These are phyloP conservation scores for Ischnura elegans DNA, from an alignment of 2,888 invertebrate genomes.

Conservation along the genomic window DNA sequence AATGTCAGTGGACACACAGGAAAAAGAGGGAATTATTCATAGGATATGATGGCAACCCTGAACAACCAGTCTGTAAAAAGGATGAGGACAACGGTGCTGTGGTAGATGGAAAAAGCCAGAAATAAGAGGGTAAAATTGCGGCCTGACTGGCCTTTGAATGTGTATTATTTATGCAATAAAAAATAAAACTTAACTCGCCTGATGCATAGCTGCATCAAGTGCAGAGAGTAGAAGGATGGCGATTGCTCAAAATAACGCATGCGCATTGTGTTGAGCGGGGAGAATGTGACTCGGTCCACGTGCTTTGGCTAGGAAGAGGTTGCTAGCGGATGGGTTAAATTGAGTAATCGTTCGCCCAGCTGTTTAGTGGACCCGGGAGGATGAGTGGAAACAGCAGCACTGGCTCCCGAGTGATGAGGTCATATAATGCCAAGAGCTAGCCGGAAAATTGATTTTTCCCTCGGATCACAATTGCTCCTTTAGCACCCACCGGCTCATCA, in stretches of 20 bases:
- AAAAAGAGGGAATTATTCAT: too few species aligned
- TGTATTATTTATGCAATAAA: too few species aligned
- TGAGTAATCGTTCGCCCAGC: not conserved
- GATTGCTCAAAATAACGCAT: not conserved
- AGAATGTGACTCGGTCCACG: not conserved
- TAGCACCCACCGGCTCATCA: not conserved
- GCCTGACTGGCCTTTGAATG: too few species aligned
- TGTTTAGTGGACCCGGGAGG: not conserved
- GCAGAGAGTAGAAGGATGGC: not conserved
- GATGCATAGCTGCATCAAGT: too few species aligned
- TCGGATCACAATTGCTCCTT: not conserved
- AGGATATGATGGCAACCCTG: too few species aligned
- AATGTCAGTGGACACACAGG: too few species aligned
- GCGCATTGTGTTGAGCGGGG: not conserved
- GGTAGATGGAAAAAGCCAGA: too few species aligned
- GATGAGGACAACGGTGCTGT: too few species aligned
- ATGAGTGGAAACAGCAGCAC: not conserved
- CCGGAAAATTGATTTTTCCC: not conserved
- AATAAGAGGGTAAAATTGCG: too few species aligned
- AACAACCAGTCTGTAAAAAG: too few species aligned
- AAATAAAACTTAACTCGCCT: too few species aligned
- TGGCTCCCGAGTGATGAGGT: not conserved
- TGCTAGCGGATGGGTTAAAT: not conserved
- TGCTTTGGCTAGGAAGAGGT: not conserved
- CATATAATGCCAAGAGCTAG: not conserved